These are phyloP conservation scores for Saguinus midas DNA, from an alignment of 2,113 vertebrate species.

Conservation along the genomic window DNA sequence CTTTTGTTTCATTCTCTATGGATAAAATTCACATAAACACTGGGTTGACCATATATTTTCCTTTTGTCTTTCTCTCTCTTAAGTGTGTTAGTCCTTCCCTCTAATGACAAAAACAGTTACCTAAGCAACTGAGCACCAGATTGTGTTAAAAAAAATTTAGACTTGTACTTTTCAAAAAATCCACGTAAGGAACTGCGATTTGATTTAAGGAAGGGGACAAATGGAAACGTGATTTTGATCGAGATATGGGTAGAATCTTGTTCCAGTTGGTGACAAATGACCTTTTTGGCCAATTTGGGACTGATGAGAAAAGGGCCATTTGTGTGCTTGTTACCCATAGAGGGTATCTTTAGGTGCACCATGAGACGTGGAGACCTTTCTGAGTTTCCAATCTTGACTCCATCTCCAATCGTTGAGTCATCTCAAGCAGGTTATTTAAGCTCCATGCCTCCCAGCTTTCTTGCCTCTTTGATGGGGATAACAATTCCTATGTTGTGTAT, in stretches of 20 bases:
- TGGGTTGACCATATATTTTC: background rate
- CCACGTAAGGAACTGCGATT: background rate
- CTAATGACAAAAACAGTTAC: slow-evolving; percentile 14
- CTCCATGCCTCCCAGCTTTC: background rate
- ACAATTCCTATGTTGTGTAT: background rate
- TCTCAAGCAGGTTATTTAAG: background rate
- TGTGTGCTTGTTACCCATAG: background rate
- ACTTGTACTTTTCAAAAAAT: background rate
- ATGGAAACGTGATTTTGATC: background rate
- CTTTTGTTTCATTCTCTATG: slow-evolving; percentile 10
- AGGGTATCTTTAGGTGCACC: background rate
- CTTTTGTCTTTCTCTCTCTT: slow-evolving; percentile 17
- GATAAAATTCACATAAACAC: slow-evolving; percentile 28
- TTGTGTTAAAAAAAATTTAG: background rate
- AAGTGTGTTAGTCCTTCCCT: background rate
- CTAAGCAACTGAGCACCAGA: background rate
- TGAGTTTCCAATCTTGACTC: background rate
- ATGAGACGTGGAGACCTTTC: background rate
- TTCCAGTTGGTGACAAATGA: background rate
- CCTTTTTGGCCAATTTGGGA: background rate
- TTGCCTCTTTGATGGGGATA: background rate
- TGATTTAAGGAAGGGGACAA: background rate
- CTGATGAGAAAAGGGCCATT: background rate
- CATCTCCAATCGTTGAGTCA: background rate
- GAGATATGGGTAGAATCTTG: background rate